Evolutionary conservation across 2,888 invertebrate species (phyloP), one percentile per base, ranked within the genome.

Genomic region (Slavum lentiscoides): DNA sequence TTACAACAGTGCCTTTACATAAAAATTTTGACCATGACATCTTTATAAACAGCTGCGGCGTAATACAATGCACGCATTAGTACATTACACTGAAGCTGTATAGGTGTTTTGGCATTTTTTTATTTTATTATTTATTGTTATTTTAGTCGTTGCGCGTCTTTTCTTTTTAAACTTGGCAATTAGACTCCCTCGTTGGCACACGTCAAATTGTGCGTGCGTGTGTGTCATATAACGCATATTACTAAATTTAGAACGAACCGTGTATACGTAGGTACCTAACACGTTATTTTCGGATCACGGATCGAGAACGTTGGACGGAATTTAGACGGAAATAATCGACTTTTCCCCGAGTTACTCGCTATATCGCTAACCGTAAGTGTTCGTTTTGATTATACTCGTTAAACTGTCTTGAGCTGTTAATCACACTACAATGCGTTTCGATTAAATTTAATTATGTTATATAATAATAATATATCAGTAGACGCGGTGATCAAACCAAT

Each of bases 171-270:
- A 75, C 75, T 75, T 75, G 75, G 75, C 75, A 75, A 67, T 59
- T 67, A 43, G 43, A 59, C 67, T 43, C 58, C 23, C 19, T 59
- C n/a, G 75, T 67, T 75, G 75, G 75, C 75, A 75, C 75, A 75
- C 67, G 21, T 59, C 59, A 49, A 67, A 23, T 43, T 23, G 23
- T n/a, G n/a, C n/a, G n/a, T n/a, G n/a, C n/a, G n/a, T n/a, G n/a
- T 67, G 58, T 66, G 66, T 72, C 21, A 15, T 67, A 43, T 67
- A 58, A 61, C 64, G 30, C 30, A 72, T 58, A 55, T 70, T 80
- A 37, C 77, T 80, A 80, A 72, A 80, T 62, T 80, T 80, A 80
- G 80, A 80, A 55, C 59, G 19, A 64, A 80, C 55, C 21, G 61
- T 30, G n/a, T 61, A 55, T 7, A 13, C 23, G n/a, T 61, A 55